phyloP scores from a whole-genome alignment of 2,888 invertebrate genomes.

The Lepidocyrtoides sp. region DNA sequence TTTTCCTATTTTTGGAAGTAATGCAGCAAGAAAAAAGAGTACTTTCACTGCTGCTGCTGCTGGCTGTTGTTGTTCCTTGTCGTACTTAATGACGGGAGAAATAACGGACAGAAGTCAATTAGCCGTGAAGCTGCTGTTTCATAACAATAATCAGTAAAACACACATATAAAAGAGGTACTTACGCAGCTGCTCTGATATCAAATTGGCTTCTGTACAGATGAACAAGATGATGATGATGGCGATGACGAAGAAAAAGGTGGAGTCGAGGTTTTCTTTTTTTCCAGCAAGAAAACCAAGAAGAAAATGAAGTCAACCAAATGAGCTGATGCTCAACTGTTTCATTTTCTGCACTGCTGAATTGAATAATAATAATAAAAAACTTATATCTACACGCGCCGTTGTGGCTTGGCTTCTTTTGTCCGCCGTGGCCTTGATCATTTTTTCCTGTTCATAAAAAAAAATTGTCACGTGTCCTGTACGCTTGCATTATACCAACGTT shows the following conservation, averaged over 20 bases:
- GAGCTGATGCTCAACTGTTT: slow-evolving; percentile 40
- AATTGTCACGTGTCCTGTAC: slow-evolving; percentile 62
- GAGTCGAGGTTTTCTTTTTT: slow-evolving; percentile 9
- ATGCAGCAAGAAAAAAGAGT: neutral
- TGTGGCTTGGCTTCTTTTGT: neutral
- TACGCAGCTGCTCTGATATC: neutral
- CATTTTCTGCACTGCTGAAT: slow-evolving; percentile 65
- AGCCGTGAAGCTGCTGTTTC: slow-evolving; percentile 82
- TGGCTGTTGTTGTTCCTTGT: slow-evolving; percentile 11
- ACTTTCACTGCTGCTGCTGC: neutral
- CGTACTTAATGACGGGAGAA: slow-evolving; percentile 74
- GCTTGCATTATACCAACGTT: too few species aligned
- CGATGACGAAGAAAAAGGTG: neutral
- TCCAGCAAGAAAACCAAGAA: neutral
- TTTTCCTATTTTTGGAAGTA: neutral
- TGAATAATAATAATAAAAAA: slow-evolving; percentile 31
- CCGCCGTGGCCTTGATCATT: slow-evolving; percentile 45
- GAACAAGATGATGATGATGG: neutral
- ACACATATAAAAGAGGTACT: neutral
- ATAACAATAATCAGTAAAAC: slow-evolving; percentile 29
- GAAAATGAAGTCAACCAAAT: neutral
- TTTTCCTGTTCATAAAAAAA: neutral
- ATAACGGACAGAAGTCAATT: slow-evolving; percentile 82
- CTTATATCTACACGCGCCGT: slow-evolving; percentile 63
- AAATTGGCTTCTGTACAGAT: neutral